A percentile compares a stretch with the other conserved stretches of the same genome.
These are phyloP conservation scores for Arrhopalites spinosus DNA, from an alignment of 2,888 invertebrate genomes.

Conservation along the genomic window DNA sequence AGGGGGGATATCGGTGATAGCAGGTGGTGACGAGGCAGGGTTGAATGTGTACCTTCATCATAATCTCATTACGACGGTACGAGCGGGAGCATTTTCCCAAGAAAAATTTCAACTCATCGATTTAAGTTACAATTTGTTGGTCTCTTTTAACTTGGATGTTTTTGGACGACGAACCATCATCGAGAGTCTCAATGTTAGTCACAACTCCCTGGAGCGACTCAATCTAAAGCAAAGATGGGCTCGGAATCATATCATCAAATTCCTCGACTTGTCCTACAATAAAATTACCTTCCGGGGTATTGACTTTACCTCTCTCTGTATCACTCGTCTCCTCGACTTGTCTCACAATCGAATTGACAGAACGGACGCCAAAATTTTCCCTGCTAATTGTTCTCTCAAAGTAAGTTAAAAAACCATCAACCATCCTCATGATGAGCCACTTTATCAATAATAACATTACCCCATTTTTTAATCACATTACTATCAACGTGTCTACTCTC, in stretches of 20 bases:
- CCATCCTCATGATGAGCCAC: no score
- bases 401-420: slow-evolving; percentile 40
- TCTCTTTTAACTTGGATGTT: slow-evolving; percentile 73
- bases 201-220: slow-evolving; percentile 75
- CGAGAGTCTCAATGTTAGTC: slow-evolving; percentile 76
- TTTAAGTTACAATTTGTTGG: slow-evolving; percentile 60
- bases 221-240: slow-evolving; percentile 68
- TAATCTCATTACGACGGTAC: slow-evolving; percentile 73
- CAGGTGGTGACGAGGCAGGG: slow-evolving; percentile 61
- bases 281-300: slow-evolving; percentile 61
- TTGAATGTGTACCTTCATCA: slow-evolving; percentile 71
- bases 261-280: slow-evolving; percentile 73
- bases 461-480: no score
- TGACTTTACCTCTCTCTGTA: slow-evolving; percentile 47
- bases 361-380: slow-evolving; percentile 60
- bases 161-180: slow-evolving; percentile 78
- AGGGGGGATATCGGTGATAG: background rate
- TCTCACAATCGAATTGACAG: slow-evolving; percentile 77
- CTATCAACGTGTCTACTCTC: no score
- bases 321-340: slow-evolving; percentile 74
- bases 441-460: no score
- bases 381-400: slow-evolving; percentile 54
- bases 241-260: slow-evolving; percentile 42
- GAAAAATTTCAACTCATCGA: slow-evolving; percentile 54
- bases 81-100: slow-evolving; percentile 75